Evolutionary conservation across 2,888 invertebrate genomes (phyloP).

Genomic region (Nymphalis c-album): DNA sequence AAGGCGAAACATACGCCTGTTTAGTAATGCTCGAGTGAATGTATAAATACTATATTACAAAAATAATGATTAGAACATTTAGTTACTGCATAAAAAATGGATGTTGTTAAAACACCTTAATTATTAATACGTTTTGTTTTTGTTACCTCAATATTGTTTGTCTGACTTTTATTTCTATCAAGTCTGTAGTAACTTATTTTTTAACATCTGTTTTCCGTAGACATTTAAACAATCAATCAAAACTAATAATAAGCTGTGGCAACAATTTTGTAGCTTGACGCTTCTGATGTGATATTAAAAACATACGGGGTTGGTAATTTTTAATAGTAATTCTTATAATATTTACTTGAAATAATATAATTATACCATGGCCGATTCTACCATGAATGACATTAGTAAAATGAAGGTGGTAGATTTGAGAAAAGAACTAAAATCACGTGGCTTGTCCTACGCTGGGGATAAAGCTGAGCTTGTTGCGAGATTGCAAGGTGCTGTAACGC

Average conservation of each 20-base stretch:
- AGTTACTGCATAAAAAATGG: too few species aligned
- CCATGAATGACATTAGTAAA: constrained; percentile 62
- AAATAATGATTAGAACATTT: too few species aligned
- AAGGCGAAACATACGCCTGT: too few species aligned
- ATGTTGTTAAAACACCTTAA: too few species aligned
- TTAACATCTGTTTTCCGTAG: too few species aligned
- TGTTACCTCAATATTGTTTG: too few species aligned
- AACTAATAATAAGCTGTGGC: not conserved
- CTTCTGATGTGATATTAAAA: not conserved
- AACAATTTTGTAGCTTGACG: not conserved
- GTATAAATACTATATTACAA: too few species aligned
- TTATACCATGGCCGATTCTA: constrained; percentile 49
- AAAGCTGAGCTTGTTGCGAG: constrained; percentile 91
- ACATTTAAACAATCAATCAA: too few species aligned
- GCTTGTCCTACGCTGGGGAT: constrained; percentile 87
- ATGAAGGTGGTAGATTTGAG: constrained; percentile 91
- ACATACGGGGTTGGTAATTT: not conserved
- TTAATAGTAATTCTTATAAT: not conserved
- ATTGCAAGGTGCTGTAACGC: constrained; percentile 82
- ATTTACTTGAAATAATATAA: constrained; percentile 6
- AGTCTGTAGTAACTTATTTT: too few species aligned
- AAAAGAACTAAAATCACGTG: constrained; percentile 89
- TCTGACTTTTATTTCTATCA: too few species aligned
- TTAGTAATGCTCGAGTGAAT: too few species aligned
- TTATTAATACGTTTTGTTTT: too few species aligned